phyloP scores from a whole-genome alignment of 2,888 invertebrate species.

The Argyresthia albistria region DNA sequence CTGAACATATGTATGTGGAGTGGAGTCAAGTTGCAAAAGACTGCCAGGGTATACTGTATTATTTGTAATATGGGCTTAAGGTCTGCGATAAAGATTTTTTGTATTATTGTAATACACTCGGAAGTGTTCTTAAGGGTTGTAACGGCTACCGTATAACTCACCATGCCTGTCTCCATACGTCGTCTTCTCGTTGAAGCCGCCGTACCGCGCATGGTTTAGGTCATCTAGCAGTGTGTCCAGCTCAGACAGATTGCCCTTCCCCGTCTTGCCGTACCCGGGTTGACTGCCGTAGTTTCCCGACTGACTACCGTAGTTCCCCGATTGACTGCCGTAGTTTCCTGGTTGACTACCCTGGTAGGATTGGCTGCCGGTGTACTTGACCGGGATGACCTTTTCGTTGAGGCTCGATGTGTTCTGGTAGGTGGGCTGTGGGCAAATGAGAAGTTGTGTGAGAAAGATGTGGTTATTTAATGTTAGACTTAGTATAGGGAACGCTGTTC shows the following conservation, averaged over 20 bases:
- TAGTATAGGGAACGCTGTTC: no score
- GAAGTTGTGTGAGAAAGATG: not conserved
- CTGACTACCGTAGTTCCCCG: conserved; percentile 22
- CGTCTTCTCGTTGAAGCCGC: conserved; percentile 49
- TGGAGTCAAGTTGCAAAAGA: no score
- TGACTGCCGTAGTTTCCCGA: conserved; percentile 10
- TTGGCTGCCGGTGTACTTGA: conserved; percentile 37
- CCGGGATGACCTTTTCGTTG: conserved; percentile 62
- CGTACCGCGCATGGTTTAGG: conserved; percentile 82
- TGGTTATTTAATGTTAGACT: no score
- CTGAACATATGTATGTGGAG: no score
- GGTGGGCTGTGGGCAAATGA: conserved; percentile 72
- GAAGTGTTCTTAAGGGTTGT: no score
- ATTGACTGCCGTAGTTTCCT: conserved; percentile 20
- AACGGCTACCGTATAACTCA: conserved; percentile 20
- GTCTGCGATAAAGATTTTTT: no score
- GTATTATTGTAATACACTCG: no score
- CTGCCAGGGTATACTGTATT: no score
- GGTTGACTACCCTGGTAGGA: conserved; percentile 30
- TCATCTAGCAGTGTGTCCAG: conserved; percentile 93
- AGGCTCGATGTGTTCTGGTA: conserved; percentile 71
- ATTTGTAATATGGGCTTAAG: no score
- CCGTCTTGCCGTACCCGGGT: conserved; percentile 44
- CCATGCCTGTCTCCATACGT: conserved; percentile 42
- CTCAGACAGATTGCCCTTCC: conserved; percentile 85